Evolutionary conservation across 2,888 invertebrate species (phyloP).

Genomic region (Autographa gamma): DNA sequence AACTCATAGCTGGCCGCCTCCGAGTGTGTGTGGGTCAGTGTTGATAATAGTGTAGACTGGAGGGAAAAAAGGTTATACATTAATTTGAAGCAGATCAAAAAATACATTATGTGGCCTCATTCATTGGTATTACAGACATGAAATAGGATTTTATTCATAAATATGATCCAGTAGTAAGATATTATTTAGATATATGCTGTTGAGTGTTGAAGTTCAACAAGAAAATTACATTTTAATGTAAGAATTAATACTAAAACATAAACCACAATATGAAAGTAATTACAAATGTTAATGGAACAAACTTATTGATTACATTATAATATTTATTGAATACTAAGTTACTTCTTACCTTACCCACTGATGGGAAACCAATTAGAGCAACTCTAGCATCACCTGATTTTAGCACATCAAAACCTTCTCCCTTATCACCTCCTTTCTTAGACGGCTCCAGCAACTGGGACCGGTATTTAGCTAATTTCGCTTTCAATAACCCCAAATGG

Average conservation of each 20-base stretch:
- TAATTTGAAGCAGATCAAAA: no score
- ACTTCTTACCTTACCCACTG: constrained; percentile 95
- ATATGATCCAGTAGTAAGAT: no score
- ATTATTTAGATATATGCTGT: no score
- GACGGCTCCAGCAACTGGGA: constrained; percentile 98
- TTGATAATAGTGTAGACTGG: constrained; percentile 97
- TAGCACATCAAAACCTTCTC: constrained; percentile 99
- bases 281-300: neutral
- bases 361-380: constrained; percentile 99
- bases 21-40: constrained; percentile 98
- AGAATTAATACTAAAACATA: no score
- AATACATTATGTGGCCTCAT: no score
- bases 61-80: constrained; percentile 52
- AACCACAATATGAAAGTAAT: no score
- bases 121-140: no score
- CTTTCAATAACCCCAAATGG: constrained; percentile 99
- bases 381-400: constrained; percentile 99
- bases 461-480: constrained; percentile 98
- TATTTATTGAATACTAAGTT: neutral
- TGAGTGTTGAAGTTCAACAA: no score
- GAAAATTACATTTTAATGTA: no score
- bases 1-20: constrained; percentile 99
- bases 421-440: constrained; percentile 96
- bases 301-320: neutral
- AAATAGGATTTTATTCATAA: no score